A percentile compares a stretch with the other conserved stretches of the same genome.
phyloP scores from a whole-genome alignment of 1,140 invertebrate species.

The Anoplophora glabripennis region DNA sequence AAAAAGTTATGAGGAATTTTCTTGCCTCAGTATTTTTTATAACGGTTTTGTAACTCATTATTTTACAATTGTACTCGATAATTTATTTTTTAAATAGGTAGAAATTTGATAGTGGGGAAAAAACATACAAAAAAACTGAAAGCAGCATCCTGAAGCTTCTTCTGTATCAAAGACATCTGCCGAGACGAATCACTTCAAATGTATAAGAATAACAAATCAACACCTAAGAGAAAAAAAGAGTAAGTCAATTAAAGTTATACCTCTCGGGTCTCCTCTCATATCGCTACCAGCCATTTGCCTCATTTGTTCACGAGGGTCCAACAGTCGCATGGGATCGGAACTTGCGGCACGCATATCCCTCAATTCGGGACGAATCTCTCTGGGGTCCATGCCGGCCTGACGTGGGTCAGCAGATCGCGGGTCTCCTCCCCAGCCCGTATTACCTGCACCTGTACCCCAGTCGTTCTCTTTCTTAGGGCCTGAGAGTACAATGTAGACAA shows the following conservation, averaged over 20 bases:
- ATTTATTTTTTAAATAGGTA: too few relatives aligned
- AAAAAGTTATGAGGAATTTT: too few relatives aligned
- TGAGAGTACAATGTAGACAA: background rate
- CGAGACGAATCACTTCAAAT: too few relatives aligned
- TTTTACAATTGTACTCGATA: too few relatives aligned
- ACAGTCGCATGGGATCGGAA: conserved; percentile 48
- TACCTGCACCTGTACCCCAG: conserved; percentile 21
- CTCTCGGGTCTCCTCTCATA: conserved; percentile 67
- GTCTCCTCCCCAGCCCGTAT: conserved; percentile 26
- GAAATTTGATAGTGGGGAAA: too few relatives aligned
- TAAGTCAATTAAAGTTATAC: conserved; percentile 36
- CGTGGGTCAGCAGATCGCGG: conserved; percentile 48
- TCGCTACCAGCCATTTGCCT: conserved; percentile 53
- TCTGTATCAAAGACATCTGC: too few relatives aligned
- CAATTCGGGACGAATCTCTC: conserved; percentile 53
- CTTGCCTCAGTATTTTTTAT: too few relatives aligned
- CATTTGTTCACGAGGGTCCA: conserved; percentile 66
- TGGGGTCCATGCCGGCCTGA: conserved; percentile 51
- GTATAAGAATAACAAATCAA: too few relatives aligned
- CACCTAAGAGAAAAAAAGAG: background rate
- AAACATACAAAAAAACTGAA: too few relatives aligned
- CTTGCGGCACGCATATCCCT: conserved; percentile 36
- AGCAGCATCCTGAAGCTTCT: too few relatives aligned
- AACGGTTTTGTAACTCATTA: too few relatives aligned
- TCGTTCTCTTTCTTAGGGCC: conserved; percentile 21